Evolutionary conservation across 2,888 invertebrate genomes (phyloP).

Genomic region (Iselma pallidipennis): DNA sequence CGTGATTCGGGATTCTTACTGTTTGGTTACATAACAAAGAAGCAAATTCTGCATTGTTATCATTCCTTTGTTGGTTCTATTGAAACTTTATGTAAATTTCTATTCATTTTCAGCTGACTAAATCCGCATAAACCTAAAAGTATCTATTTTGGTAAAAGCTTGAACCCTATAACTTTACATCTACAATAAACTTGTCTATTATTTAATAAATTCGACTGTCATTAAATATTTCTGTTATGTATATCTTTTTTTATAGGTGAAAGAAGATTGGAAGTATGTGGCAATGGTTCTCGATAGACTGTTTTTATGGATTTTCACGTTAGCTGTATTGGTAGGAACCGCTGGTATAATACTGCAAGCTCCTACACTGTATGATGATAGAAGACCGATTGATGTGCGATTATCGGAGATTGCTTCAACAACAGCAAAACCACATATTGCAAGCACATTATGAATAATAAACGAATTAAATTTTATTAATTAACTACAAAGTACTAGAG

Average conservation of each 20-base stretch:
- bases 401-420: slow-evolving; percentile 89
- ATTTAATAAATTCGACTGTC: no score
- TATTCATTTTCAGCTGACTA: not conserved
- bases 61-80: no score
- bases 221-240: no score
- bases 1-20: no score
- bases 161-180: no score
- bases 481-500: no score
- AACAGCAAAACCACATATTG: slow-evolving; percentile 79
- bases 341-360: slow-evolving; percentile 94
- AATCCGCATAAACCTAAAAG: not conserved
- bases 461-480: no score
- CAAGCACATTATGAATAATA: slow-evolving; percentile 43
- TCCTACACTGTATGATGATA: slow-evolving; percentile 90
- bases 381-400: slow-evolving; percentile 84
- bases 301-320: slow-evolving; percentile 96
- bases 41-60: no score
- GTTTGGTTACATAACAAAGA: no score
- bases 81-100: not conserved
- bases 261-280: slow-evolving; percentile 99
- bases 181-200: no score
- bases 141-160: no score
- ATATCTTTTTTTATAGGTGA: slow-evolving; percentile 68
- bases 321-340: slow-evolving; percentile 92
- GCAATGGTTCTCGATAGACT: slow-evolving; percentile 97